Evolutionary conservation across 1,140 invertebrate species (phyloP), one percentile per base, ranked within the genome.

Genomic region (Cyphomyrmex costatus): DNA sequence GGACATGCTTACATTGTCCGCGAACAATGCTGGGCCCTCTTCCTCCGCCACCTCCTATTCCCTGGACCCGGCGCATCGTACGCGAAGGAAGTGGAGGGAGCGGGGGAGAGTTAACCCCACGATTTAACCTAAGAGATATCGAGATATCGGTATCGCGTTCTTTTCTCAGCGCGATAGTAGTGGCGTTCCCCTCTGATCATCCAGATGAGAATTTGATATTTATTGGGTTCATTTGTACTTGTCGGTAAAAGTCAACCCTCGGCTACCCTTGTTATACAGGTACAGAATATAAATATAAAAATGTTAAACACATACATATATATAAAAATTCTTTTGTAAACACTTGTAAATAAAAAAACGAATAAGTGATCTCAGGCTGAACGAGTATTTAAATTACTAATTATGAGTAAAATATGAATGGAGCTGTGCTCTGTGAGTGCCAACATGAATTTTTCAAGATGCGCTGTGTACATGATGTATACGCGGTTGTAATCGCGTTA

Each of bases 1-100:
- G 89, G 89, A 85, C 89, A 90, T 90, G 86, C 89, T 90, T 90
- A 88, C 89, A 90, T 90, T 90, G 89, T 90, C 89, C 89, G 89
- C 89, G 89, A 90, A 90, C 91, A 88, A 91, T 92, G 65, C 85
- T 87, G 87, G 63, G 87, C 78, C 88, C 85, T 88, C 86, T 89
- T 88, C 70, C 83, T 90, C 60, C 91, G 79, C 78, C 84, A 49
- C 86, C 87, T 84, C 61, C 30, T 61, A 84, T 60, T 87, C 80
- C 80, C 51, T 68, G 51, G 58, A 27, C 33, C 65, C 46, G 78
- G 65, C 65, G 78, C 88, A 79, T 87, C 79, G 88, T 74, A 83
- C 85, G 60, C 76, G 87, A 79, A 85, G 73, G 61, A 80, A n/a
- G 79, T 46, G 58, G 36, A 85, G 76, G 36, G 51, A 70, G 76